Base-by-base conservation (phyloP, 2,797 vertebrate species). In the Okamejei kenojei region DNA sequence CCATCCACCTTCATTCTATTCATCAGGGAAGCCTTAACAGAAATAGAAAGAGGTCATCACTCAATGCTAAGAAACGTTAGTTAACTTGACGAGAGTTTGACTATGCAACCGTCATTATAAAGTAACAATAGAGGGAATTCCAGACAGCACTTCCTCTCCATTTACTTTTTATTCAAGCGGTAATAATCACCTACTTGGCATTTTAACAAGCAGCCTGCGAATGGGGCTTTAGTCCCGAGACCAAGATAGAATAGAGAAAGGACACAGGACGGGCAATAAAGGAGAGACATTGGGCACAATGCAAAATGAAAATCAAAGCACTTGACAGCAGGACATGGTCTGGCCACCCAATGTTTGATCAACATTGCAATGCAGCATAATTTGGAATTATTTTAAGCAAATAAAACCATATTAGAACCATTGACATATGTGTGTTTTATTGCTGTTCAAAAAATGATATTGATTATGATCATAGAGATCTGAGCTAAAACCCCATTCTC, bases 171-270 rank as follows among this genome's bases (percentile, higher is more conserved):
- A 15, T 91, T 91, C 90, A 91, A 65, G 11, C 90, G 38, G 15
- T n/a, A 86, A 61, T 88, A 88, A 88, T 88, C 84, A 88, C n/a
- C 61, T 35, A 88, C 84, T 88, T 88, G 84, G 84, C 61, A 88
- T 88, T 88, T 88, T 88, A 88, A 88, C 84, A 88, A 65, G 84
- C 61, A 88, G 84, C 84, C 84, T 88, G 61, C 32, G 84, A 91
- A 91, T 54, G 90, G 71, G 61, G 68, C 71, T 74, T 26, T 26
- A 35, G 88, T 91, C 29, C 82, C 61, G n/a, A 19, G 54, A 65
- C 29, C 9, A 88, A 88, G 74, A 91, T 54, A 74, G 90, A 91
- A 91, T 23, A 76, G 35, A 91, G 68, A 54, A 32, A 91, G 68
- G 10, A 74, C 6, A 35, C 71, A 38, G 35, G 35, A 21, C 65